These are phyloP conservation scores for Eristalis tenax DNA, from an alignment of 2,888 invertebrate genomes.

Conservation along the genomic window DNA sequence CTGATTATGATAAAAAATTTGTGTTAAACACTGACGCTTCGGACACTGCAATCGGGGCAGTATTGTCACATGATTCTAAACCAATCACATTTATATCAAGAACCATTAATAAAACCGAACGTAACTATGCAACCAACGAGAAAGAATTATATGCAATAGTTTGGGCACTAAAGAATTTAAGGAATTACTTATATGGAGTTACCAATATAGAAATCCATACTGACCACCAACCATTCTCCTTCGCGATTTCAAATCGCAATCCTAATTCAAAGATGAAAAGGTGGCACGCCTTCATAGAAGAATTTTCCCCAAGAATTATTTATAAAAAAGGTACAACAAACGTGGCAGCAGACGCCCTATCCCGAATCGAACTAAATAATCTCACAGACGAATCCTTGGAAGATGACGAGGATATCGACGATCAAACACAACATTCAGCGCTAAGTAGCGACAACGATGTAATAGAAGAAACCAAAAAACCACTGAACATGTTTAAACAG, in stretches of 20 bases:
- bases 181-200: conserved; percentile 12
- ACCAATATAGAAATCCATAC: not conserved
- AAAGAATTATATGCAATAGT: conserved; percentile 15
- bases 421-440: conserved; percentile 29
- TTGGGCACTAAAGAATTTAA: not conserved
- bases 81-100: too few relatives aligned
- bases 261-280: not conserved
- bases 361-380: conserved; percentile 8
- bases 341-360: conserved; percentile 1
- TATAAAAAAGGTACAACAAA: conserved; percentile 14
- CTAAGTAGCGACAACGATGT: conserved; percentile 23
- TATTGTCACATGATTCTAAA: too few relatives aligned
- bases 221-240: conserved; percentile 68
- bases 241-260: conserved; percentile 17
- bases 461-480: conserved; percentile 39
- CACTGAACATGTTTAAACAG: conserved; percentile 42
- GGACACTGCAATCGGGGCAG: too few relatives aligned
- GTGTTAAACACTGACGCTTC: too few relatives aligned
- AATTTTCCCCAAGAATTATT: conserved; percentile 19
- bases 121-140: too few relatives aligned
- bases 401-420: not conserved
- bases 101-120: too few relatives aligned
- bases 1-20: too few relatives aligned
- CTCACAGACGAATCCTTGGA: too few relatives aligned
- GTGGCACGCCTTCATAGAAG: conserved; percentile 24